These are phyloP conservation scores for Brevimyrus niger DNA, from an alignment of 2,113 vertebrate genomes.

Conservation along the genomic window DNA sequence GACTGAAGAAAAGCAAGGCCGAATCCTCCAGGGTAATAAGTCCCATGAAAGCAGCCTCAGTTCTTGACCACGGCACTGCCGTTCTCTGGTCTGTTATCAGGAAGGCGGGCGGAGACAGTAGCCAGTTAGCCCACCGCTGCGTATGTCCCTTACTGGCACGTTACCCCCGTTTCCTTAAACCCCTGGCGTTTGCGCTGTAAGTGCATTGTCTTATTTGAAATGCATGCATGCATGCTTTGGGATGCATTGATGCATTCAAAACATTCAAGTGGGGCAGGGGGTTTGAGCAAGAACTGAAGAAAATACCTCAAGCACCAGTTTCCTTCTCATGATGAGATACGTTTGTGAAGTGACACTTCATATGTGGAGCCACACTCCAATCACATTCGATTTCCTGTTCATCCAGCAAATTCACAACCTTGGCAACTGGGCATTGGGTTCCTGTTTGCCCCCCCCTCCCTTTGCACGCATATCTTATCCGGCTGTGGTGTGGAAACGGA, in stretches of 20 bases:
- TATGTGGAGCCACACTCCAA: not conserved
- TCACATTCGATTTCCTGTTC: not conserved
- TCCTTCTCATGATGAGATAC: not conserved
- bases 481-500: not conserved
- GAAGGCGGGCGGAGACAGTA: constrained; percentile 74
- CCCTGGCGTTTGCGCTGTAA: not conserved
- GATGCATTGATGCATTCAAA: not conserved
- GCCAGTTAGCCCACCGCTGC: constrained; percentile 54
- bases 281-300: not conserved
- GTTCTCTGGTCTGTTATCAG: constrained; percentile 82
- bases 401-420: not conserved
- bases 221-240: constrained; percentile 10
- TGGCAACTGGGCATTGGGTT: not conserved
- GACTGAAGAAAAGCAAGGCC: constrained; percentile 89
- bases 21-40: constrained; percentile 97
- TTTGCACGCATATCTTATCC: not conserved
- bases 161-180: not conserved
- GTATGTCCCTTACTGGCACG: constrained; percentile 52
- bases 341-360: not conserved
- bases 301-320: not conserved
- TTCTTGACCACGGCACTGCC: constrained; percentile 56
- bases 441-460: not conserved
- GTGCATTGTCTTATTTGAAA: not conserved
- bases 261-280: not conserved
- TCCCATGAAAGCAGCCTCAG: constrained; percentile 84